Evolutionary conservation across 2,113 vertebrate genomes (phyloP).

Genomic region (Melanotaenia duboulayi): DNA sequence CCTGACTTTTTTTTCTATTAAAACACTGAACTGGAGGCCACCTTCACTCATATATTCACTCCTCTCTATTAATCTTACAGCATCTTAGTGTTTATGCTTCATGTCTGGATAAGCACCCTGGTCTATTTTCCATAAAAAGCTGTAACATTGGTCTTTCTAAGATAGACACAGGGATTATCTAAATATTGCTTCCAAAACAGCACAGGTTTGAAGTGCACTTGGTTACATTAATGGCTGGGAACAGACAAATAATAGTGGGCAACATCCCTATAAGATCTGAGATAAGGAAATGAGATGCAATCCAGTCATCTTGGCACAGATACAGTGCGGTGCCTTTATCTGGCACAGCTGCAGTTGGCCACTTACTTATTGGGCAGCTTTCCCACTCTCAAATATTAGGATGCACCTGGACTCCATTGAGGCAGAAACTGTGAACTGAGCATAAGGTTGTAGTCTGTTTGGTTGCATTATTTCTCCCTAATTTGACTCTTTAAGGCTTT

Average conservation of each 20-base stretch:
- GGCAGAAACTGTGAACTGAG: background rate
- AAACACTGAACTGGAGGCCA: constrained; percentile 23
- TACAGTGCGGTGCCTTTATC: background rate
- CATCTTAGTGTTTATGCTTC: background rate
- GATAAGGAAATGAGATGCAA: background rate
- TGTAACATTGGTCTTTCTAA: background rate
- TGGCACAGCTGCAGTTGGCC: background rate
- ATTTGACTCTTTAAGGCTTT: background rate
- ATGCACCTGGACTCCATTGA: background rate
- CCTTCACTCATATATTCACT: constrained; percentile 1
- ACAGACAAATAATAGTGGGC: background rate
- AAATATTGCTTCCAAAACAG: no score
- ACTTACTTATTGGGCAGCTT: background rate
- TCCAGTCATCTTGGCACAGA: no score
- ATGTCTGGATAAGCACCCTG: background rate
- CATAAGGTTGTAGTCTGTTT: background rate
- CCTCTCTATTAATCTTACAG: background rate
- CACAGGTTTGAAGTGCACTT: no score
- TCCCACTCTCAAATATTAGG: background rate
- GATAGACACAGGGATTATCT: background rate
- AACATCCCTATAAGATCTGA: background rate
- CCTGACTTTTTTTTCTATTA: constrained; percentile 21
- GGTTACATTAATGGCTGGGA: no score
- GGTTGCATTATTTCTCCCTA: background rate
- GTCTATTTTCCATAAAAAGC: background rate